Conservation (phyloP, 2,797 vertebrate genomes). For the Myotis findleyi region DNA sequence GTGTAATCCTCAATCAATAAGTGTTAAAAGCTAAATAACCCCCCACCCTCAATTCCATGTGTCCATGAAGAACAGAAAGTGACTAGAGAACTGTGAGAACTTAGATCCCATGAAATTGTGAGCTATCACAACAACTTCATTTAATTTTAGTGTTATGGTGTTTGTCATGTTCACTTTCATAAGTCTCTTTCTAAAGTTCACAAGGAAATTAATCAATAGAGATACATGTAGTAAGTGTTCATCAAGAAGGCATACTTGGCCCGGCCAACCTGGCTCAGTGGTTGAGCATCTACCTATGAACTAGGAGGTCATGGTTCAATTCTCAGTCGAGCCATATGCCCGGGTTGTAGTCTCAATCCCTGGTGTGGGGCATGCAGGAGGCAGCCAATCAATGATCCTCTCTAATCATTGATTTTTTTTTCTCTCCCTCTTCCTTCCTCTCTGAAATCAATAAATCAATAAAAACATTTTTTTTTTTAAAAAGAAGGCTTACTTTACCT, state of each 20-base stretch:
- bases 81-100: not conserved
- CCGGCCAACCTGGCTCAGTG: no score
- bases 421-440: no score
- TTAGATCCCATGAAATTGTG: not conserved
- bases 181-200: not conserved
- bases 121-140: not conserved
- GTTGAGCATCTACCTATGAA: no score
- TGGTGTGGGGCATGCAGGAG: no score
- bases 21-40: not conserved
- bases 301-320: no score
- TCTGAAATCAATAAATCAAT: no score
- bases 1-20: not conserved
- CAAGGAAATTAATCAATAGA: not conserved
- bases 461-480: no score
- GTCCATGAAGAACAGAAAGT: not conserved
- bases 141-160: not conserved
- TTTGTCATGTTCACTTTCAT: not conserved
- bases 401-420: no score
- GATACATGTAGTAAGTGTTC: not conserved
- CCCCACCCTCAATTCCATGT: not conserved
- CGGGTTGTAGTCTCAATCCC: no score
- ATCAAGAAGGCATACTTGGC: not conserved
- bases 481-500: slow-evolving; percentile 89
- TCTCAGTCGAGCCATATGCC: no score
- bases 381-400: no score